Evolutionary conservation across 2,888 invertebrate species (phyloP).

Genomic region (Caradrina kadenii): DNA sequence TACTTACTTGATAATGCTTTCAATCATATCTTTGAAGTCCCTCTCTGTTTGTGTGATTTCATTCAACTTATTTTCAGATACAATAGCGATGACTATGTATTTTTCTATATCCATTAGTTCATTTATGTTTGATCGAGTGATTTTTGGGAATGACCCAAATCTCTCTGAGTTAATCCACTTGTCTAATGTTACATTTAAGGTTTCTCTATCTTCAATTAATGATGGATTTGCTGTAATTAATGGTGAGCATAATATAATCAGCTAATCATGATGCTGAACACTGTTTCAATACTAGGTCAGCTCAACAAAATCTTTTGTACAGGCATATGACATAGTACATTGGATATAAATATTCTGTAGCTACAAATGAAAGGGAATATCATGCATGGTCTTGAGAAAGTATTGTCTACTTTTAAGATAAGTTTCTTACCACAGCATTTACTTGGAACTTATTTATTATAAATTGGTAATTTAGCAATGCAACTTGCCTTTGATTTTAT

Average conservation of each 20-base stretch:
- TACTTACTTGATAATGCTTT: conserved; percentile 92
- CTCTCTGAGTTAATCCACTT: conserved; percentile 97
- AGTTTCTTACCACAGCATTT: too few species aligned
- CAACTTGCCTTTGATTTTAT: too few species aligned
- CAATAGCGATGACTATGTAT: conserved; percentile 96
- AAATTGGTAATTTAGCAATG: too few species aligned
- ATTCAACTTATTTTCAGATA: conserved; percentile 96
- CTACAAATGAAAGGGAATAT: too few species aligned
- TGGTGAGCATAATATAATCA: not conserved
- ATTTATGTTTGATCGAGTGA: conserved; percentile 95
- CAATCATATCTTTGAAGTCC: conserved; percentile 96
- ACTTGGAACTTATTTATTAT: too few species aligned
- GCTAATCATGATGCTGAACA: too few species aligned
- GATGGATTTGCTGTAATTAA: conserved; percentile 72
- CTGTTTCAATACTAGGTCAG: too few species aligned
- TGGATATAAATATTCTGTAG: too few species aligned
- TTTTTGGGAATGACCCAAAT: conserved; percentile 96
- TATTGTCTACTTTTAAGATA: too few species aligned
- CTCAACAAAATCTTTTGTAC: too few species aligned
- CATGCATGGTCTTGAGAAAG: too few species aligned
- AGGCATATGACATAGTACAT: too few species aligned
- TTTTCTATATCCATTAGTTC: conserved; percentile 96
- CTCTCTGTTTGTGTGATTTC: conserved; percentile 95
- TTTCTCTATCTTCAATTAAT: conserved; percentile 76
- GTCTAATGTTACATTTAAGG: conserved; percentile 93